These are phyloP conservation scores for Xenus cinereus DNA, from an alignment of 2,113 vertebrate species.

Conservation along the genomic window DNA sequence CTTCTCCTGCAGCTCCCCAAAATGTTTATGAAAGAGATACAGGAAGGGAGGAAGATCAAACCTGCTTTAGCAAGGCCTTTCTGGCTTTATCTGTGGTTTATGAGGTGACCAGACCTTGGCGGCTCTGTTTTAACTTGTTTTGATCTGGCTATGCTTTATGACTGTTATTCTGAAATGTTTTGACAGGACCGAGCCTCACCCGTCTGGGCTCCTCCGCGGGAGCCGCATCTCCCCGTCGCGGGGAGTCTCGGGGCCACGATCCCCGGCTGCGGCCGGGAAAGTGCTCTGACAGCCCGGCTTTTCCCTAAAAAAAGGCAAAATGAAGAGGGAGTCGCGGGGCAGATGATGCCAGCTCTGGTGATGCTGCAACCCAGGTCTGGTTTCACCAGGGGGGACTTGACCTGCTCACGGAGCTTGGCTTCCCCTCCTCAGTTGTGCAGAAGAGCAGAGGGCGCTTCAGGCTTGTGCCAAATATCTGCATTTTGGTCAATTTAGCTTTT, in stretches of 20 bases:
- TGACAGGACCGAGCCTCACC: conserved; percentile 45
- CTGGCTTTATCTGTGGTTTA: conserved; percentile 67
- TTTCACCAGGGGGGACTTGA: neutral
- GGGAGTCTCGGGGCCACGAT: neutral
- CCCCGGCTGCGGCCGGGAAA: rapidly evolving
- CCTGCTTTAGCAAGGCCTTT: conserved; percentile 10
- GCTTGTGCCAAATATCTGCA: too few relatives aligned
- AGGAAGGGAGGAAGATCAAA: conserved; percentile 70
- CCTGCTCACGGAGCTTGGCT: rapidly evolving
- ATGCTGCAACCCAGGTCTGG: neutral
- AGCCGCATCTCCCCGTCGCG: neutral
- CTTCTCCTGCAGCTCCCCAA: neutral
- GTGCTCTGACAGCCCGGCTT: rapidly evolving
- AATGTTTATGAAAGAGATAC: conserved; percentile 67
- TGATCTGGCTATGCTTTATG: conserved; percentile 59
- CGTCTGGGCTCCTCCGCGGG: neutral
- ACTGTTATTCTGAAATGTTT: conserved; percentile 64
- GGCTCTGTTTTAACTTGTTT: conserved; percentile 67
- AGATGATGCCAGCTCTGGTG: neutral
- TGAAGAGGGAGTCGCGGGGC: rapidly evolving
- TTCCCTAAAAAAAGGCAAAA: neutral
- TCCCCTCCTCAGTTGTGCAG: neutral
- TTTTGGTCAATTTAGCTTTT: neutral
- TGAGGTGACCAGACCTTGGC: conserved; percentile 63
- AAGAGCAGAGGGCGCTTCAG: neutral